These are phyloP conservation scores for Phymastichus coffea DNA, from an alignment of 1,140 invertebrate species.

Conservation along the genomic window DNA sequence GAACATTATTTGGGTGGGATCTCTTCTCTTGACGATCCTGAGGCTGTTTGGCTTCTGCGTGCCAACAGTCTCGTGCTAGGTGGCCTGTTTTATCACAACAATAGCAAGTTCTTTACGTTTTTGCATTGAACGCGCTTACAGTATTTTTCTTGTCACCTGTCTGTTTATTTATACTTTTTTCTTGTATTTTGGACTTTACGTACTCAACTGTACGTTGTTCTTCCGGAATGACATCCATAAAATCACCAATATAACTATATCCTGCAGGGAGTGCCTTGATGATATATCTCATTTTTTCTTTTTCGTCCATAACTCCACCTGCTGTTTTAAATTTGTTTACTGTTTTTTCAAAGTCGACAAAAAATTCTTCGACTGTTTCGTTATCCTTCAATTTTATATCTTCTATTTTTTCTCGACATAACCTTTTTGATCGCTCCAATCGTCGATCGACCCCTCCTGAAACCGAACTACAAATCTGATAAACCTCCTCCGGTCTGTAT, in stretches of 20 bases:
- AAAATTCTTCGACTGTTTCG: conserved; percentile 39
- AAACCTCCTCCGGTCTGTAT: no score
- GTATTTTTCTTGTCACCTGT: conserved; percentile 37
- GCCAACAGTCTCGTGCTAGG: conserved; percentile 4
- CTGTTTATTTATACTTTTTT: conserved; percentile 42
- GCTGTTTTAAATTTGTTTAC: conserved; percentile 39
- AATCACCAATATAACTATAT: conserved; percentile 24
- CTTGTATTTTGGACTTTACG: conserved; percentile 46
- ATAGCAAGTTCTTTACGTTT: conserved; percentile 27
- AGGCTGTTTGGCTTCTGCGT: no score
- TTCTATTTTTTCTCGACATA: conserved; percentile 21
- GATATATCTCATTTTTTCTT: conserved; percentile 42
- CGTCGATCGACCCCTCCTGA: no score
- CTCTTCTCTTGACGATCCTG: no score
- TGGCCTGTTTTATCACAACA: conserved; percentile 30
- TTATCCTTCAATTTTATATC: conserved; percentile 28
- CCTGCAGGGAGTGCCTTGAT: conserved; percentile 34
- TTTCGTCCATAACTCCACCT: conserved; percentile 38
- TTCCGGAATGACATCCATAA: conserved; percentile 32
- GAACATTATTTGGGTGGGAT: no score
- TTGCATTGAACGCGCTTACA: conserved; percentile 23
- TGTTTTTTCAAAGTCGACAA: conserved; percentile 42
- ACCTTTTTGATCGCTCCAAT: no score
- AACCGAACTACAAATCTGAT: no score
- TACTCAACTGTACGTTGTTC: conserved; percentile 48